Conservation (phyloP, 2,797 vertebrate genomes). For the Orestias chungarensis region DNA sequence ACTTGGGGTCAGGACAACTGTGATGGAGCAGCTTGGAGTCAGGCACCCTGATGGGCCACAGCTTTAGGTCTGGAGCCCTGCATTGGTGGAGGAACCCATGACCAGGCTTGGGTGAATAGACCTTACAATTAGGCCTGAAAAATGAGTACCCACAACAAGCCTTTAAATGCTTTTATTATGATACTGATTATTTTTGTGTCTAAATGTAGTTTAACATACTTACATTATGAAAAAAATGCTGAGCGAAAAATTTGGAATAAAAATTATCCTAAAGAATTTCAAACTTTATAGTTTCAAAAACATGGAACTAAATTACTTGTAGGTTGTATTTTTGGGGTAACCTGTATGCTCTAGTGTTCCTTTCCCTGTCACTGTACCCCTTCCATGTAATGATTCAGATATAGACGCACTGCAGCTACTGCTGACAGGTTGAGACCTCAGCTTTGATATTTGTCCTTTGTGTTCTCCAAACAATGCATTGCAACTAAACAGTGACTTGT, state of each 20-base stretch:
- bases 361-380: conserved; percentile 37
- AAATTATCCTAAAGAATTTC: too few relatives aligned
- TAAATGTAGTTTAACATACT: too few relatives aligned
- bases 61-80: too few relatives aligned
- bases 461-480: conserved; percentile 46
- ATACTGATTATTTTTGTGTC: too few relatives aligned
- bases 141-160: too few relatives aligned
- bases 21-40: too few relatives aligned
- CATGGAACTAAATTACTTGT: not conserved
- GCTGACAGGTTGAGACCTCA: conserved; percentile 48
- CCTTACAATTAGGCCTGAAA: too few relatives aligned
- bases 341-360: conserved; percentile 41
- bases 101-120: too few relatives aligned
- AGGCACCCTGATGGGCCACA: too few relatives aligned
- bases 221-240: not conserved
- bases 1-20: too few relatives aligned
- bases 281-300: not conserved
- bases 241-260: not conserved
- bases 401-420: conserved; percentile 22
- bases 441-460: conserved; percentile 68
- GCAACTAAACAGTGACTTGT: conserved; percentile 39
- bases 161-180: too few relatives aligned
- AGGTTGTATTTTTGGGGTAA: conserved; percentile 30
- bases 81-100: too few relatives aligned
- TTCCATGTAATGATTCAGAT: conserved; percentile 57